These are phyloP conservation scores for Mus minutoides DNA, from an alignment of 2,797 vertebrate species.

Conservation along the genomic window DNA sequence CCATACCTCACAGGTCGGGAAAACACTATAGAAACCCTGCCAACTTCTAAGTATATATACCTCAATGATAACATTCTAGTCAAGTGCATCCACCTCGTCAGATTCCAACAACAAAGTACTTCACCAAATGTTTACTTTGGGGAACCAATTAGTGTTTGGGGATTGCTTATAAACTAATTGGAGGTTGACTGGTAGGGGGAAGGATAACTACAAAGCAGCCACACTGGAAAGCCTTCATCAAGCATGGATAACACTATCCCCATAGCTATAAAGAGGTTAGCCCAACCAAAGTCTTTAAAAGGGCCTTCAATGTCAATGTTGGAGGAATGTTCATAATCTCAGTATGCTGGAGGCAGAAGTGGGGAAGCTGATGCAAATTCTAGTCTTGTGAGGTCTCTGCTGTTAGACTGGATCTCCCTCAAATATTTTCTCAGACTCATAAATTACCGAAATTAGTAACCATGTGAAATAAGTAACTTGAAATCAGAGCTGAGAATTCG, in stretches of 20 bases:
- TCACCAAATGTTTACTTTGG: background rate
- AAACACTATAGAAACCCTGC: background rate
- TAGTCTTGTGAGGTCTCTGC: background rate
- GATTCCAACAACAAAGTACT: background rate
- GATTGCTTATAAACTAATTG: background rate
- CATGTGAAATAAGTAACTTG: background rate
- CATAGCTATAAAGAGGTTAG: background rate
- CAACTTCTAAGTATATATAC: background rate
- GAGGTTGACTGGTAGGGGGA: background rate
- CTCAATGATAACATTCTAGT: background rate
- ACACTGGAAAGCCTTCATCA: background rate
- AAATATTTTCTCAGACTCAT: background rate
- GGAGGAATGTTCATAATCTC: background rate
- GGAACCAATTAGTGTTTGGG: background rate
- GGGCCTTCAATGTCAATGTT: background rate
- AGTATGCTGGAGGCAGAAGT: background rate
- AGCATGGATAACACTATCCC: background rate
- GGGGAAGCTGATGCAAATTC: background rate
- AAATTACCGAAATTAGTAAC: slow-evolving; percentile 36
- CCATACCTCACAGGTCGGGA: background rate
- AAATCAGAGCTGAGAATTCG: slow-evolving; percentile 32
- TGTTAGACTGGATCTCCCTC: background rate
- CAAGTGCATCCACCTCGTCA: background rate
- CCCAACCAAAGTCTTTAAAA: background rate
- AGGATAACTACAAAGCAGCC: background rate